Base-by-base conservation (phyloP, 2,113 vertebrate species). In the Plecturocebus donacophilus region DNA sequence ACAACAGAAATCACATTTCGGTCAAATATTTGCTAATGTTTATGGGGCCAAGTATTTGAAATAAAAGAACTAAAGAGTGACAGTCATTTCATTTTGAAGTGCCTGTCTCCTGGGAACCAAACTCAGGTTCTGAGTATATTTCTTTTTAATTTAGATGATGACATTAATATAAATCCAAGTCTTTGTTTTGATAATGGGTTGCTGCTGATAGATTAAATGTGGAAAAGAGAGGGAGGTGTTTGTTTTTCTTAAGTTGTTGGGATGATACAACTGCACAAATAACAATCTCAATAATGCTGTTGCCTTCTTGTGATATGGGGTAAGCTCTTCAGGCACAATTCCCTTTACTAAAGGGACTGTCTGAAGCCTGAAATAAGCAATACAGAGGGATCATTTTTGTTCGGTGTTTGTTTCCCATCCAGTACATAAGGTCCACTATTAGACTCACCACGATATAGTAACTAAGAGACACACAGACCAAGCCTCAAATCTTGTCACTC, bases 1-100 rank as follows among this genome's bases (percentile, higher is more conserved):
- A 64, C 93, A 93, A 66, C 68, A 95, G 96, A 98, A 97, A 97
- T 98, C 82, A 91, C 77, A 82, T 91, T 75, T 88, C 93, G 96
- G 52, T 96, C 82, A 92, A 85, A 92, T 73, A 84, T 30, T 92
- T 92, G 66, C 76, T 79, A 40, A 73, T 94, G 73, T 85, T 80
- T 96, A 90, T 64, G 81, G 84, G 32, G n/a, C 75, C n/a, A 64
- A 19, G 35, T 68, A 45, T 92, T 71, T 96, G 64, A 56, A 92
- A 90, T 61, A 96, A 90, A 66, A 70, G 81, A 82, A 45, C 47
- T 87, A 40, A 58, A 21, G 64, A 58, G 77, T 10, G 30, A 75
- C 68, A 75, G 70, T 92, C 86, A 90, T 91, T 95, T 64, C 49
- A 61, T 93, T 91, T 82, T 45, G 47, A 94, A 97, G 45, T 71